Evolutionary conservation across 2,113 vertebrate species (phyloP), one percentile per base, ranked within the genome.

Genomic region (Octodon degus): DNA sequence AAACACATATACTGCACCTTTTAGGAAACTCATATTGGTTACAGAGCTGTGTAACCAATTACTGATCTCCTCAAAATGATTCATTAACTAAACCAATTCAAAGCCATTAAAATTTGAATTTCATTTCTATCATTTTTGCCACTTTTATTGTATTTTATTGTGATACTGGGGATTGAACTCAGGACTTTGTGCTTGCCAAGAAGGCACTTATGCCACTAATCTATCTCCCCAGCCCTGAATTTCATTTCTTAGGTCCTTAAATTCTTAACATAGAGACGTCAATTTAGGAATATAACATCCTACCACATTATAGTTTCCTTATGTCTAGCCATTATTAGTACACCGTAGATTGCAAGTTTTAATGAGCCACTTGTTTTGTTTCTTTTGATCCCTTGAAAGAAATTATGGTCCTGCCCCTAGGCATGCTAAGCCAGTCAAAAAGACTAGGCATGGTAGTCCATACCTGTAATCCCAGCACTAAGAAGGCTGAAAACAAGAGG

Each of bases 171-270:
- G 43, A 43, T 43, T 43, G 43, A 43, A 43, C 43, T 43, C 43
- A 43, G 43, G 5, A 43, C 43, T 43, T 43, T 43, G 43, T 43
- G 43, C 43, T 43, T 43, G 43, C 43, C 43, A 43, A 43, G 43
- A 43, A 43, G 43, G 43, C 5, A 43, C 43, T 43, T 43, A 5
- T 43, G 43, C 43, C 43, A 43, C 43, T 43, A 43, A 43, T 43
- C 43, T 43, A 43, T 43, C 43, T 43, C 43, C 43, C 43, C 5
- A 43, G 43, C 43, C 43, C 43, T 85, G 12, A 58, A n/a, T 76
- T 82, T 89, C 34, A 86, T 89, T 86, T 85, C 94, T 25, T 81
- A 91, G 50, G 67, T 72, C 53, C 25, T 96, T 94, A 85, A 94
- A 74, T 84, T 77, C 34, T 92, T 91, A 96, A 94, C 27, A 77